Evolutionary conservation across 2,113 vertebrate genomes (phyloP).

Genomic region (Marmota monax): DNA sequence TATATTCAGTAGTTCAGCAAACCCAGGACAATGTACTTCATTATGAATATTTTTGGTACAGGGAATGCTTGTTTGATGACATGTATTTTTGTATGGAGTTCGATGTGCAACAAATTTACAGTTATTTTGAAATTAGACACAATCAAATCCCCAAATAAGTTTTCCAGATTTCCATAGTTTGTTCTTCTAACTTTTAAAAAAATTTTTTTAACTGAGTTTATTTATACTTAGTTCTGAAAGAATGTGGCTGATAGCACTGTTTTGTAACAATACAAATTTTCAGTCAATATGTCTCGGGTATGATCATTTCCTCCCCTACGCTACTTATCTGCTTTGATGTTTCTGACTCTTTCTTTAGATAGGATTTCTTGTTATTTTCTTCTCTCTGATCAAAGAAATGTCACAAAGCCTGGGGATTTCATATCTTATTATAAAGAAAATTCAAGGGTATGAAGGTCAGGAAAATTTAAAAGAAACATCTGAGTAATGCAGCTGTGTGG

Average conservation of each 20-base stretch:
- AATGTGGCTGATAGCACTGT: neutral
- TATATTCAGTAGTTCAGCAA: slow-evolving; percentile 6
- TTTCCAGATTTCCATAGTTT: neutral
- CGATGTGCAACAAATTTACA: slow-evolving; percentile 1
- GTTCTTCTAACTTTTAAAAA: neutral
- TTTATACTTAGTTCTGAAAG: slow-evolving; percentile 24
- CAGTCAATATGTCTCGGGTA: neutral
- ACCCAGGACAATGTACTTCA: neutral
- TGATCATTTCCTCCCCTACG: neutral
- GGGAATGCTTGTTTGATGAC: neutral
- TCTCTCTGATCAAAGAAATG: slow-evolving; percentile 77
- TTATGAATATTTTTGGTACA: neutral
- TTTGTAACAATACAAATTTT: slow-evolving; percentile 54
- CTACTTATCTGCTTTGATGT: slow-evolving; percentile 68
- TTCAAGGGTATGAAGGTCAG: slow-evolving; percentile 37
- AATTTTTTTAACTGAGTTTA: neutral
- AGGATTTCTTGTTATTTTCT: slow-evolving; percentile 70
- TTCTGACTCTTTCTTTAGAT: slow-evolving; percentile 44
- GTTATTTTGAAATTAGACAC: neutral
- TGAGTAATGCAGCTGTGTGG: neutral
- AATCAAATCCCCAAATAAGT: neutral
- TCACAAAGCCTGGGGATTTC: slow-evolving; percentile 61
- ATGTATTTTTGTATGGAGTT: neutral
- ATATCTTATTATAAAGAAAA: slow-evolving; percentile 62
- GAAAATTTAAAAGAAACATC: slow-evolving; percentile 60